phyloP scores from a whole-genome alignment of 1,140 invertebrate genomes.

The Drosophila carrolli region DNA sequence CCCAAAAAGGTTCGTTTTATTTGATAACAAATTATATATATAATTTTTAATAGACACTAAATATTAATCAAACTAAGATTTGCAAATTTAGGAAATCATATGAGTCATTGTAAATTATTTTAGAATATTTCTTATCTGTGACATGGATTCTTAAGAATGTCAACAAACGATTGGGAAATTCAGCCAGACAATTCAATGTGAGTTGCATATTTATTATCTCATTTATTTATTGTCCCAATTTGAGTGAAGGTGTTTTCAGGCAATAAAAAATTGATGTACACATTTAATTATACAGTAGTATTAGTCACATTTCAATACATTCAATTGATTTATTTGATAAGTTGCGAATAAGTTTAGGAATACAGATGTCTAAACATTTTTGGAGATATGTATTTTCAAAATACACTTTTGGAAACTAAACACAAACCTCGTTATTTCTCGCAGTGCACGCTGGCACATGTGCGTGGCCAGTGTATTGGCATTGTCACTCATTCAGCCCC shows the following conservation, averaged over 20 bases:
- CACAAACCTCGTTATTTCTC: not conserved
- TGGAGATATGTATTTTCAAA: not conserved
- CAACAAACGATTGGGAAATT: slow-evolving; percentile 2
- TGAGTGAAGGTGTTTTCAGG: not conserved
- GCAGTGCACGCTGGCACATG: slow-evolving; percentile 24
- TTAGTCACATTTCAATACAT: not conserved
- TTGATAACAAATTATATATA: too few species aligned
- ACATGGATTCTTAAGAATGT: not conserved
- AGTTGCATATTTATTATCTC: slow-evolving; percentile 2
- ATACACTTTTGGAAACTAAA: not conserved
- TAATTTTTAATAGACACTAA: too few species aligned
- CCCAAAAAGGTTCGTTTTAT: too few species aligned
- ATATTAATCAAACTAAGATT: too few species aligned
- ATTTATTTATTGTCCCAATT: not conserved
- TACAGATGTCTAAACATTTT: too few species aligned
- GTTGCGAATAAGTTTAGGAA: too few species aligned
- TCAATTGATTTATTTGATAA: too few species aligned
- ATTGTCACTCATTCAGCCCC: slow-evolving; percentile 58
- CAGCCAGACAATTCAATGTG: not conserved
- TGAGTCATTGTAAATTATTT: not conserved
- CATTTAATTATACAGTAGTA: not conserved
- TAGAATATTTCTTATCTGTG: not conserved
- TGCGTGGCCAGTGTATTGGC: slow-evolving; percentile 35
- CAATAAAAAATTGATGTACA: not conserved
- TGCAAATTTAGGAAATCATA: too few species aligned